Percentiles rank a stretch among this genome's conserved stretches.
Conservation (phyloP, 2,113 vertebrate species). For the Pholis gunnellus region DNA sequence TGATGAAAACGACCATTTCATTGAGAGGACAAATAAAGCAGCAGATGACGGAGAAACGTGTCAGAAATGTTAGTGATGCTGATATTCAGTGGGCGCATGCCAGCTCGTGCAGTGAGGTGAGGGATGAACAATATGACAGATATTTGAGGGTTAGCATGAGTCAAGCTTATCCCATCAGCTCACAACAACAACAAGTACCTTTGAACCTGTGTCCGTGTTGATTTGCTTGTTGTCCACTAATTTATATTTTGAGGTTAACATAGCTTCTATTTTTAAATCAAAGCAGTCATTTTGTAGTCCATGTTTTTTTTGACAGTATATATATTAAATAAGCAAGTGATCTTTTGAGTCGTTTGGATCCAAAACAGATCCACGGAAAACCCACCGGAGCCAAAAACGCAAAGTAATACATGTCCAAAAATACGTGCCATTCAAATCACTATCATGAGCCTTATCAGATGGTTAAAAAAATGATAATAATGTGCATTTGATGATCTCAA, state of each 20-base stretch:
- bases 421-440: not conserved
- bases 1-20: constrained; percentile 26
- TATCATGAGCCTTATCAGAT: not conserved
- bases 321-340: too few relatives aligned
- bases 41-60: constrained; percentile 12
- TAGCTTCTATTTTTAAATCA: too few relatives aligned
- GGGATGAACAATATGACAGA: constrained; percentile 32
- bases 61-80: constrained; percentile 35
- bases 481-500: not conserved
- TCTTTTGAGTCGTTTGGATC: too few relatives aligned
- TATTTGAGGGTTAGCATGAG: constrained; percentile 49
- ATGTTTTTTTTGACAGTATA: too few relatives aligned
- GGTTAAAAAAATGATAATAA: not conserved
- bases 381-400: too few relatives aligned
- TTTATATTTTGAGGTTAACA: too few relatives aligned
- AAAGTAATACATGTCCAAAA: not conserved
- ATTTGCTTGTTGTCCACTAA: too few relatives aligned
- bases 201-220: constrained; percentile 16
- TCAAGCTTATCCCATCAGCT: constrained; percentile 39
- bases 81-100: constrained; percentile 35
- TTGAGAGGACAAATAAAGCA: constrained; percentile 25
- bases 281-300: too few relatives aligned
- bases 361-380: too few relatives aligned
- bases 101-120: constrained; percentile 24
- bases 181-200: constrained; percentile 27